phyloP scores from a whole-genome alignment of 2,113 vertebrate genomes.

The Eudorcas thomsonii region DNA sequence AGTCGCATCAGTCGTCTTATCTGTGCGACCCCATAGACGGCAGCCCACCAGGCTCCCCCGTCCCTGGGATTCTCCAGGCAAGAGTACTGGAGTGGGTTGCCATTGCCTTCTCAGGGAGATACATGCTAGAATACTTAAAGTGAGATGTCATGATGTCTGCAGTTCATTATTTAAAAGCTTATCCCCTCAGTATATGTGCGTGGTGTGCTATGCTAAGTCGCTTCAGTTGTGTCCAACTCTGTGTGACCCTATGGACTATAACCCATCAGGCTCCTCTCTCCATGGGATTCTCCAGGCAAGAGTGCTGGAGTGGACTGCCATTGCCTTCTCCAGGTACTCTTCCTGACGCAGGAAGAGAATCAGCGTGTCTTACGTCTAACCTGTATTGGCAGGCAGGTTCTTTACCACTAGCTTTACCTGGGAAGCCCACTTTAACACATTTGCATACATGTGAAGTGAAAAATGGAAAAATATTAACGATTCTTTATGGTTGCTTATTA shows the following conservation, averaged over 20 bases:
- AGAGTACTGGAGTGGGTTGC: too few relatives aligned
- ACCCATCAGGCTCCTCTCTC: not conserved
- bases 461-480: not conserved
- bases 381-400: not conserved
- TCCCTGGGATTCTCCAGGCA: too few relatives aligned
- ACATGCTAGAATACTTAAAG: constrained; percentile 20
- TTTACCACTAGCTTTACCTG: not conserved
- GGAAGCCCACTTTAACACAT: not conserved
- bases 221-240: not conserved
- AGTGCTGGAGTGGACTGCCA: not conserved
- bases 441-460: not conserved
- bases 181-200: not conserved
- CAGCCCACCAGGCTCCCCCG: too few relatives aligned
- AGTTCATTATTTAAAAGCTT: constrained; percentile 9
- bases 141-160: not conserved
- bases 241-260: not conserved
- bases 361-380: fast-evolving
- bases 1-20: fast-evolving
- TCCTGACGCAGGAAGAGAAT: not conserved
- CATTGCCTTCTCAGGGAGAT: not conserved
- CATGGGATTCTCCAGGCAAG: not conserved
- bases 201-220: not conserved
- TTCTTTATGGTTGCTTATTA: not conserved
- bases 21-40: fast-evolving
- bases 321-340: not conserved